These are phyloP conservation scores for Pyrocephalus nanus DNA, from an alignment of 2,797 vertebrate species.

Conservation along the genomic window DNA sequence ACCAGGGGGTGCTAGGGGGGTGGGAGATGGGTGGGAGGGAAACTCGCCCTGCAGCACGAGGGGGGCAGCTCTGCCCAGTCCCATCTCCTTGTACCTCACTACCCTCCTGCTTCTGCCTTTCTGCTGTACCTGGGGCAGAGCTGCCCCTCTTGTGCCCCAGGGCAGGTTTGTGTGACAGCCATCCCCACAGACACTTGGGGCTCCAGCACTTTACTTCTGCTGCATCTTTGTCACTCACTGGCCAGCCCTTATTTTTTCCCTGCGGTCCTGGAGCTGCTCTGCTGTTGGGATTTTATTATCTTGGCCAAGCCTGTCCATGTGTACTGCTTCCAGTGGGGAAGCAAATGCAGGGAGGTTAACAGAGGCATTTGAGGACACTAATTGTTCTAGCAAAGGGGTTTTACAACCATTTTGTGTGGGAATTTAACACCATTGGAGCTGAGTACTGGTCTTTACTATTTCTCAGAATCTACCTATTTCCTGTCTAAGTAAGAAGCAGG, in stretches of 20 bases:
- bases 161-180: neutral
- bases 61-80: neutral
- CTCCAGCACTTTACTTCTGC: neutral
- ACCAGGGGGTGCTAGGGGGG: neutral
- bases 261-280: neutral
- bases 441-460: neutral
- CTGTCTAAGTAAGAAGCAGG: neutral
- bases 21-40: neutral
- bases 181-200: accelerated
- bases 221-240: neutral
- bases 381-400: neutral
- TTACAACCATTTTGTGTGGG: neutral
- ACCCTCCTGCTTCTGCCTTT: neutral
- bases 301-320: neutral
- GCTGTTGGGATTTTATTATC: neutral
- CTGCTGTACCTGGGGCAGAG: neutral
- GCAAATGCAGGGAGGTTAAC: neutral
- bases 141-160: accelerated
- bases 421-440: neutral
- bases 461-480: neutral
- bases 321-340: neutral
- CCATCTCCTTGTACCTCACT: accelerated
- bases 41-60: accelerated
- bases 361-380: neutral
- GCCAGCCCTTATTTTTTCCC: neutral